A percentile compares a stretch with the other conserved stretches of the same genome.
Evolutionary conservation across 2,888 invertebrate species (phyloP).

Genomic region (Leptopterna dolabrata): DNA sequence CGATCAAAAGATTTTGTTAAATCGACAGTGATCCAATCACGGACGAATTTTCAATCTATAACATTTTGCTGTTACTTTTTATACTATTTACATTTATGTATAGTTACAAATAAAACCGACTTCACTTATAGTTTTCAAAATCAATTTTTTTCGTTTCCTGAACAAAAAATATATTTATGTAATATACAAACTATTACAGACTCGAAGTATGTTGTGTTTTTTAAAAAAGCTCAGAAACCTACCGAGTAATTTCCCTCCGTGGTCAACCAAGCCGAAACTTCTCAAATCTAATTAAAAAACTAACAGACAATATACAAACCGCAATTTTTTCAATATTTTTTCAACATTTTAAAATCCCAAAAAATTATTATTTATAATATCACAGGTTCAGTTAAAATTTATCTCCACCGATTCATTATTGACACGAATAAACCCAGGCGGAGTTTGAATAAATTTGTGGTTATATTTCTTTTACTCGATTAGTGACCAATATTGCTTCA

Average conservation of each 20-base stretch:
- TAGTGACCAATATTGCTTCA: not conserved
- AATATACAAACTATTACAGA: slow-evolving; percentile 15
- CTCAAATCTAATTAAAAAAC: slow-evolving; percentile 18
- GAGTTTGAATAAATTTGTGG: not conserved
- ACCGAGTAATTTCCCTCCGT: not conserved
- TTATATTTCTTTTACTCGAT: not conserved
- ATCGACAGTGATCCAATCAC: not conserved
- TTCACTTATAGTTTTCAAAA: not conserved
- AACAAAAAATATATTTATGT: not conserved
- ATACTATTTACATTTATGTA: slow-evolving; percentile 5
- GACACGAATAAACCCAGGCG: not conserved
- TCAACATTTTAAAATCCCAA: slow-evolving; percentile 19
- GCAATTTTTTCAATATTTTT: slow-evolving; percentile 23
- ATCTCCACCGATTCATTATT: slow-evolving; percentile 22
- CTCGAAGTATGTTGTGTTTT: not conserved
- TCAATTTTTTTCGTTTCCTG: not conserved
- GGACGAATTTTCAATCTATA: not conserved
- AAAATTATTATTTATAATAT: slow-evolving; percentile 59
- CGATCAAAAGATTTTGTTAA: too few species aligned
- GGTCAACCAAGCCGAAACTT: not conserved
- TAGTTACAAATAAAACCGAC: not conserved
- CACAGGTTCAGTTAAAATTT: slow-evolving; percentile 56
- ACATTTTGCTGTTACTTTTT: not conserved
- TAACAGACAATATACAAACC: slow-evolving; percentile 17
- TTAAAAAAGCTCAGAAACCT: not conserved